These are phyloP conservation scores for Oscheius sp. DNA, from an alignment of 2,888 invertebrate genomes.

Conservation along the genomic window DNA sequence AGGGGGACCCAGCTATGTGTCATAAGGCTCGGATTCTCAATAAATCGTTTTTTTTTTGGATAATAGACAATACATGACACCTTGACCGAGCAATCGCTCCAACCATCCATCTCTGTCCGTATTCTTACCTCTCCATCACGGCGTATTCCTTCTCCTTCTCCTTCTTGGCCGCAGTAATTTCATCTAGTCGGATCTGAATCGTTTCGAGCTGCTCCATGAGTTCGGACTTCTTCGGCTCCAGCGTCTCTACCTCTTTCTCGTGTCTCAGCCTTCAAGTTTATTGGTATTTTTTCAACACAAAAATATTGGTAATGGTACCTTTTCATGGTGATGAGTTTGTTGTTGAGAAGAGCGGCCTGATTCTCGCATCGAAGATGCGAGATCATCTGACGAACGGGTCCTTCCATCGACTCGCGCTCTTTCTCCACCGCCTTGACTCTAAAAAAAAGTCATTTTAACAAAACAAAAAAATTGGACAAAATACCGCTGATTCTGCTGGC, in stretches of 20 bases:
- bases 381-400: slow-evolving; percentile 75
- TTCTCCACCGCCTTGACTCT: slow-evolving; percentile 79
- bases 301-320: slow-evolving; percentile 15
- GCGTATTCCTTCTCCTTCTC: slow-evolving; percentile 37
- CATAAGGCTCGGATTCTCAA: too few relatives aligned
- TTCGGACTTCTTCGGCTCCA: slow-evolving; percentile 30
- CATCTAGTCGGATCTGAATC: slow-evolving; percentile 5
- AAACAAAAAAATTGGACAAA: background rate
- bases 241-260: slow-evolving; percentile 26
- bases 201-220: slow-evolving; percentile 36
- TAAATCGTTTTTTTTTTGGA: too few relatives aligned
- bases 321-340: slow-evolving; percentile 75
- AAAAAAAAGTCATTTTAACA: background rate
- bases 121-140: background rate
- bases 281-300: background rate
- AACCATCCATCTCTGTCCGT: too few relatives aligned
- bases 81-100: too few relatives aligned
- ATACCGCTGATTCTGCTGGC: slow-evolving; percentile 30
- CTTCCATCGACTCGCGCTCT: slow-evolving; percentile 76
- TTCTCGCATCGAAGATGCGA: slow-evolving; percentile 86
- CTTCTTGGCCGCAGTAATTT: slow-evolving; percentile 33
- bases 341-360: slow-evolving; percentile 80
- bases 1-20: too few relatives aligned
- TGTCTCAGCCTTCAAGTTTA: slow-evolving; percentile 7
- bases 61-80: too few relatives aligned